phyloP scores from a whole-genome alignment of 1,140 invertebrate species.

The Drosophila nebulosa region DNA sequence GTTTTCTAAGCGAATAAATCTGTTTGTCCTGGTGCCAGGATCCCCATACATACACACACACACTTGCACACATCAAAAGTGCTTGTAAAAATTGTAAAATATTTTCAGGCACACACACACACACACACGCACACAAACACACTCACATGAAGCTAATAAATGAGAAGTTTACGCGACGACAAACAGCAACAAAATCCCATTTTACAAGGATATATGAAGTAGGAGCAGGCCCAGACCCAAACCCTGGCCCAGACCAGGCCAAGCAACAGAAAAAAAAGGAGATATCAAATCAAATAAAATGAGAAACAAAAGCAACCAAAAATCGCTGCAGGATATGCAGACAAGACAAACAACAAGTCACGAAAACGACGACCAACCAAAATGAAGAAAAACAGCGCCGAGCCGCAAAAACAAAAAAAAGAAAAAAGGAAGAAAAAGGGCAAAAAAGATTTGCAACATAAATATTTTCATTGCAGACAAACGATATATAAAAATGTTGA shows the following conservation, averaged over 20 bases:
- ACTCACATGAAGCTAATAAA: constrained; percentile 65
- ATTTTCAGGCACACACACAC: constrained; percentile 49
- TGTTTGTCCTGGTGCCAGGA: constrained; percentile 70
- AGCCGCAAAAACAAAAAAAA: constrained; percentile 42
- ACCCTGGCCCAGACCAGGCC: constrained; percentile 1
- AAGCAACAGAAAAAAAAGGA: constrained; percentile 28
- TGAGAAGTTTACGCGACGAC: constrained; percentile 71
- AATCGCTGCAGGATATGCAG: constrained; percentile 76
- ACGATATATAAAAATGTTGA: constrained; percentile 51
- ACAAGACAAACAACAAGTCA: constrained; percentile 77
- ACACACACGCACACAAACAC: not conserved
- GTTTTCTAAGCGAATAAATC: constrained; percentile 77
- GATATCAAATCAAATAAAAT: constrained; percentile 8
- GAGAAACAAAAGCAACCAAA: constrained; percentile 21
- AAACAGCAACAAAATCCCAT: constrained; percentile 57
- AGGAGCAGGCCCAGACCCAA: constrained; percentile 15
- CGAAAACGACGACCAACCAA: constrained; percentile 50
- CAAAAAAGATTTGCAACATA: constrained; percentile 67
- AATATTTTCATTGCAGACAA: constrained; percentile 67
- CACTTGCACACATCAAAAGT: constrained; percentile 5
- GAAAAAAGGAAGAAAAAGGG: not conserved
- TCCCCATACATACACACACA: constrained; percentile 25
- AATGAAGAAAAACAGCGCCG: constrained; percentile 53
- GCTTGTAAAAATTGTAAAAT: constrained; percentile 71
- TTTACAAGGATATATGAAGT: constrained; percentile 52